A percentile compares a stretch with the other conserved stretches of the same genome.
Conservation (phyloP, 2,888 invertebrate species). For the Leptinotarsa peninsularis region DNA sequence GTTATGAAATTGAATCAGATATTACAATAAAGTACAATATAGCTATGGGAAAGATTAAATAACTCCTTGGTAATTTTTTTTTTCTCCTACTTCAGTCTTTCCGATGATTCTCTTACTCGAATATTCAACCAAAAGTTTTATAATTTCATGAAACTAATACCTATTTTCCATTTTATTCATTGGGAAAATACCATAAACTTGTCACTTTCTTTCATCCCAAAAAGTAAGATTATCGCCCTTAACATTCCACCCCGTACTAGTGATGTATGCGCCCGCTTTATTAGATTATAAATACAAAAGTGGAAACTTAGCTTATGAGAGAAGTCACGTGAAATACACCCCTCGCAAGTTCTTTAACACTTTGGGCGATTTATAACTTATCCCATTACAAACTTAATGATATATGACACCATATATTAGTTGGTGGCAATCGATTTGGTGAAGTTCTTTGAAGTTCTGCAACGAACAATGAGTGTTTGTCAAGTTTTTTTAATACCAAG, state of each 20-base stretch:
- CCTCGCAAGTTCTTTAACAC: slow-evolving; percentile 45
- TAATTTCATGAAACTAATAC: neutral
- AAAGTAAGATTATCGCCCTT: neutral
- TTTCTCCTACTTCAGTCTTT: no score
- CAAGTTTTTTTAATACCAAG: neutral
- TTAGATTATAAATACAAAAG: slow-evolving; percentile 59
- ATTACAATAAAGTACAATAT: no score
- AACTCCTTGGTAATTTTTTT: no score
- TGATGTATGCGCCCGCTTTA: slow-evolving; percentile 58
- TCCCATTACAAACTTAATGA: slow-evolving; percentile 49
- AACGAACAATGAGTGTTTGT: slow-evolving; percentile 11
- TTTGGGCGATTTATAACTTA: slow-evolving; percentile 50
- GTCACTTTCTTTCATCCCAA: neutral
- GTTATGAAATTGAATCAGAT: no score
- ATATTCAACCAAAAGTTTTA: no score
- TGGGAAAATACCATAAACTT: neutral
- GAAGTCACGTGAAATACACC: slow-evolving; percentile 38
- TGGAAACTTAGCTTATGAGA: slow-evolving; percentile 52
- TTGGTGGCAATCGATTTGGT: slow-evolving; percentile 27
- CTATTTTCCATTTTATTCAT: neutral
- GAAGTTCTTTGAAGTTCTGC: neutral
- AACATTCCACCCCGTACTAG: slow-evolving; percentile 41
- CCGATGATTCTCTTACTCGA: no score
- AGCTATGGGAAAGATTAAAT: no score
- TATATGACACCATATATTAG: slow-evolving; percentile 48